Conservation (phyloP, 2,113 vertebrate genomes). For the Poeciliopsis retropinna region DNA sequence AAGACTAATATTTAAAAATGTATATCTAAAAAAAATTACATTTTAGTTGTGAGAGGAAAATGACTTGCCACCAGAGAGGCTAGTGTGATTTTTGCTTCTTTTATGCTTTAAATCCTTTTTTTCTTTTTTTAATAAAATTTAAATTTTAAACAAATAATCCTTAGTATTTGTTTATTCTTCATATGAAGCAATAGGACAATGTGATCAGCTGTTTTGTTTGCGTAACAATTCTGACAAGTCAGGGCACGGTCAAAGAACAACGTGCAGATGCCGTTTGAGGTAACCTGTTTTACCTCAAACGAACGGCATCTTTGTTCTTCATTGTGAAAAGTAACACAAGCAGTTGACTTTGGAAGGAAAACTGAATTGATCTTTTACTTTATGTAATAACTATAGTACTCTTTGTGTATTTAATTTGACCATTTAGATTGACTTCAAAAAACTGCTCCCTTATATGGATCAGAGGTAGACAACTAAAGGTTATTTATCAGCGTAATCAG, state of each 20-base stretch:
- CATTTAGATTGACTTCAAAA: not conserved
- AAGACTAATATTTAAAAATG: not conserved
- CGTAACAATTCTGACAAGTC: not conserved
- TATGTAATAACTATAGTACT: not conserved
- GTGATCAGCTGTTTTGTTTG: not conserved
- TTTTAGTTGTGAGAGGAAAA: not conserved
- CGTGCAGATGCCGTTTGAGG: no score
- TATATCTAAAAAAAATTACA: not conserved
- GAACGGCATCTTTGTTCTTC: not conserved
- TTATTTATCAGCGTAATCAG: not conserved
- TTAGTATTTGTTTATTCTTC: not conserved
- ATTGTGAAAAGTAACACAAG: not conserved
- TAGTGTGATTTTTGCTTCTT: not conserved
- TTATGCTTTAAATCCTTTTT: no score
- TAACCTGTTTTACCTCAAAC: not conserved
- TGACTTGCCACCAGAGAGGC: not conserved
- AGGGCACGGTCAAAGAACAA: not conserved
- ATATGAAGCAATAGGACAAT: not conserved
- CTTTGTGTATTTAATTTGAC: not conserved
- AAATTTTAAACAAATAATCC: not conserved
- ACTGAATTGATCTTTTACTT: not conserved
- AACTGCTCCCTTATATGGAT: no score
- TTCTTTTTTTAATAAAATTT: no score
- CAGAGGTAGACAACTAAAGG: not conserved
- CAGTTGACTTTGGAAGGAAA: not conserved